Percentiles rank a stretch among this genome's conserved stretches.
phyloP scores from a whole-genome alignment of 2,113 vertebrate genomes.

The Casuarius casuarius region DNA sequence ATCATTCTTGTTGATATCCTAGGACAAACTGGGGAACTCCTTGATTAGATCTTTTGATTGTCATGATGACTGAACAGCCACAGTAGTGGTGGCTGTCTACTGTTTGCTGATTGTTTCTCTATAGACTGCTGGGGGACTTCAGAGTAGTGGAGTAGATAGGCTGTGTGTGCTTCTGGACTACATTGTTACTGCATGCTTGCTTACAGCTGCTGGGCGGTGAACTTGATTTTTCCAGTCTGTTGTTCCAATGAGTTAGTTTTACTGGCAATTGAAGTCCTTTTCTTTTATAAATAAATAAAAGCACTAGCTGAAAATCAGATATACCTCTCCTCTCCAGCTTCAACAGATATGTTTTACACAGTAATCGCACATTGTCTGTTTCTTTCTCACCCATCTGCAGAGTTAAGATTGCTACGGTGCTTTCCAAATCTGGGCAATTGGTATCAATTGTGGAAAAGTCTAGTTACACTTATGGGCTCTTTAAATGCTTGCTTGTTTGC shows the following conservation, averaged over 20 bases:
- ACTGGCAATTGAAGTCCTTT: background rate
- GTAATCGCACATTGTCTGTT: background rate
- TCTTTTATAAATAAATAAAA: background rate
- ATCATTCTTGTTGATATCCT: background rate
- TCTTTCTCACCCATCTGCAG: background rate
- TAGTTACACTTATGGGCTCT: background rate
- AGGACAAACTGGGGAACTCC: background rate
- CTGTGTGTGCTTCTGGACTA: background rate
- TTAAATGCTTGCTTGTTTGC: background rate
- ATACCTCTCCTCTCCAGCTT: background rate
- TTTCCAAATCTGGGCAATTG: background rate
- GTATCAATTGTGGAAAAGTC: background rate
- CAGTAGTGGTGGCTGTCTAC: background rate
- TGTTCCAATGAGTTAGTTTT: background rate
- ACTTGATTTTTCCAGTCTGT: background rate
- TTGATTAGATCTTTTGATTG: background rate
- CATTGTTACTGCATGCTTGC: rapidly evolving
- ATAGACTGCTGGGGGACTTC: background rate
- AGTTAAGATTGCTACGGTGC: background rate
- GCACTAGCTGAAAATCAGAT: background rate
- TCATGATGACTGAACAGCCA: background rate
- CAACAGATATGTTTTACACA: background rate
- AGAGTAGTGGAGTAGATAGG: background rate
- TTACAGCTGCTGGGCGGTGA: background rate
- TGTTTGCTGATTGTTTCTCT: background rate